phyloP scores from a whole-genome alignment of 1,140 invertebrate genomes.

The Oncopodura yosiiana region DNA sequence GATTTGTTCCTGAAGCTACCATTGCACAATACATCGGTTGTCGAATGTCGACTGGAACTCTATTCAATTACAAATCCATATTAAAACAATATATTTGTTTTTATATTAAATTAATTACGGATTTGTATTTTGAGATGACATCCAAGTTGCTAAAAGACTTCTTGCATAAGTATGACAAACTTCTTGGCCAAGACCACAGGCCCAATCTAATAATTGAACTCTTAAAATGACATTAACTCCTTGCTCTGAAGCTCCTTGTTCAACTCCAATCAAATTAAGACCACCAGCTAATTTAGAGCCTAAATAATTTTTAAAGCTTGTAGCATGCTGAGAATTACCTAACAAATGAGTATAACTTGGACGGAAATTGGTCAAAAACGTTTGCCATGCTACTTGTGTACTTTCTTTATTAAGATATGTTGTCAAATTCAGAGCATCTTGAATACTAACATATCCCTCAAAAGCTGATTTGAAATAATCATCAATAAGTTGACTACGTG shows the following conservation, averaged over 20 bases:
- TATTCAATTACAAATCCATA: neutral
- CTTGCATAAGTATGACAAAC: neutral
- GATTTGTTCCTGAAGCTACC: neutral
- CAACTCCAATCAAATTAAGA: constrained; percentile 4
- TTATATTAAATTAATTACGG: constrained; percentile 1
- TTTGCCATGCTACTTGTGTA: constrained; percentile 52
- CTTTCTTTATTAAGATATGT: constrained; percentile 51
- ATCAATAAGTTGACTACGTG: constrained; percentile 77
- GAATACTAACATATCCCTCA: constrained; percentile 10
- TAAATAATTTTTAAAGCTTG: constrained; percentile 10
- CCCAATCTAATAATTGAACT: constrained; percentile 13
- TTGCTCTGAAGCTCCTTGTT: constrained; percentile 10
- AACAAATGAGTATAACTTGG: too few species aligned
- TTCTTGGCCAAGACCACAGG: constrained; percentile 7
- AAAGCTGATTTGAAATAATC: constrained; percentile 44
- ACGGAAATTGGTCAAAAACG: constrained; percentile 39
- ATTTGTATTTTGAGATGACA: neutral
- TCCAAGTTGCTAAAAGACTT: constrained; percentile 7
- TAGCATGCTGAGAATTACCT: neutral
- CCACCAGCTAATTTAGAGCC: constrained; percentile 6
- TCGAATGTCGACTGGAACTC: constrained; percentile 4
- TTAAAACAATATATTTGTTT: neutral
- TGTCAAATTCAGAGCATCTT: constrained; percentile 48
- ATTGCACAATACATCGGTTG: neutral
- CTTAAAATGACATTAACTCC: constrained; percentile 10